Percentiles rank a stretch among this genome's conserved stretches.
Evolutionary conservation across 2,888 invertebrate genomes (phyloP).

Genomic region (Luperina testacea): DNA sequence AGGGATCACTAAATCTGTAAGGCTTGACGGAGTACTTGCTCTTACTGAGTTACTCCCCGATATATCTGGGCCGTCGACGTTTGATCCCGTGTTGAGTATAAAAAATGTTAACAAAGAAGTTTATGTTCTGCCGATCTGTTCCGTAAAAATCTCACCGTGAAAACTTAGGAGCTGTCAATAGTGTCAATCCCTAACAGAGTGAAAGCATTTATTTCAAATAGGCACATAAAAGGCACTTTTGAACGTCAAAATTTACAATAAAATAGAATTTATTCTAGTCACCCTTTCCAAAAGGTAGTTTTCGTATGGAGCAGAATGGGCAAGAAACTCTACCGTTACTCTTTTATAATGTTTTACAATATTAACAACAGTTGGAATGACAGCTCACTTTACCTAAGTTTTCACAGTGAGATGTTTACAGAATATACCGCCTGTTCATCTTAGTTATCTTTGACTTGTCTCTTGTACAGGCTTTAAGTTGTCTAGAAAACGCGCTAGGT

Average conservation of each 20-base stretch:
- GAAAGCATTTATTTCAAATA: neutral
- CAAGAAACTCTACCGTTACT: no score
- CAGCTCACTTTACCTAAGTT: no score
- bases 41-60: constrained; percentile 39
- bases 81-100: constrained; percentile 39
- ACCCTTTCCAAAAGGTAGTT: no score
- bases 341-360: no score
- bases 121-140: neutral
- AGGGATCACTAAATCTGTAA: constrained; percentile 68
- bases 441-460: no score
- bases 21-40: constrained; percentile 63
- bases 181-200: neutral
- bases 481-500: no score
- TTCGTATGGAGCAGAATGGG: no score
- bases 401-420: no score
- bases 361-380: no score
- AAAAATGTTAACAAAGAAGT: constrained; percentile 40
- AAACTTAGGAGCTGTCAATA: neutral
- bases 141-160: neutral
- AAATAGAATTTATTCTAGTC: no score
- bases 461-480: neutral
- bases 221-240: neutral
- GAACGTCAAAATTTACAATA: neutral
- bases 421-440: no score
- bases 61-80: constrained; percentile 41